Base-by-base conservation (phyloP, 2,797 vertebrate species). In the Trachurus trachurus region DNA sequence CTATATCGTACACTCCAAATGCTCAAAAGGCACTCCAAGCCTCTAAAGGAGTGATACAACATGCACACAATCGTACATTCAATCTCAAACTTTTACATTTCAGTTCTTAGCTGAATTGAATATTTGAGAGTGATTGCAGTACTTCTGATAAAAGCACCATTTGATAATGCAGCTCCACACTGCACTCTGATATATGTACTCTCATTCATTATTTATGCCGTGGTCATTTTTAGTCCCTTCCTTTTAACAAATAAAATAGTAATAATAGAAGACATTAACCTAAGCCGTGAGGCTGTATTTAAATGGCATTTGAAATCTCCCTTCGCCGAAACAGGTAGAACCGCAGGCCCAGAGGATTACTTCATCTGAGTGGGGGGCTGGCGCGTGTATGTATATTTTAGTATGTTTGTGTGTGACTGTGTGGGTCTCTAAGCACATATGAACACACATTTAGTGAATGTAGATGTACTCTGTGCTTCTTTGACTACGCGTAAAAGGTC, bases 161-260 rank as follows among this genome's bases (percentile, higher is more conserved):
- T 94, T 94, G 93, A 95, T 94, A 94, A 95, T 92, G 90, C 90
- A 84, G 60, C 75, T 67, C 74, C 64, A 67, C 79, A 66, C 84
- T 88, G 91, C 92, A 91, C 93, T 91, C 92, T 85, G 85, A 90
- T 92, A 91, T 90, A 90, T 94, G 90, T 90, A 79, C 86, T 78
- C 67, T 83, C 88, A 90, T 95, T 88, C 85, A 94, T 93, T 91
- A 94, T 94, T 93, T 75, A 96, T 87, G 84, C 68, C 6, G 5
- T 45, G 77, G 92, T 93, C 91, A 94, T 94, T 96, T 95, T 95
- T 95, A 94, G 93, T 91, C 84, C 83, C 68, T 88, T 91, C 90
- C 94, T 95, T 94, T 95, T 94, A 95, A 92, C 93, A 93, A 95
- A 96, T 95, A 94, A 95, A 96, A 95, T 93, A 94, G 93, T 94